These are phyloP conservation scores for Botia kubotai DNA, from an alignment of 2,797 vertebrate genomes.

Conservation along the genomic window DNA sequence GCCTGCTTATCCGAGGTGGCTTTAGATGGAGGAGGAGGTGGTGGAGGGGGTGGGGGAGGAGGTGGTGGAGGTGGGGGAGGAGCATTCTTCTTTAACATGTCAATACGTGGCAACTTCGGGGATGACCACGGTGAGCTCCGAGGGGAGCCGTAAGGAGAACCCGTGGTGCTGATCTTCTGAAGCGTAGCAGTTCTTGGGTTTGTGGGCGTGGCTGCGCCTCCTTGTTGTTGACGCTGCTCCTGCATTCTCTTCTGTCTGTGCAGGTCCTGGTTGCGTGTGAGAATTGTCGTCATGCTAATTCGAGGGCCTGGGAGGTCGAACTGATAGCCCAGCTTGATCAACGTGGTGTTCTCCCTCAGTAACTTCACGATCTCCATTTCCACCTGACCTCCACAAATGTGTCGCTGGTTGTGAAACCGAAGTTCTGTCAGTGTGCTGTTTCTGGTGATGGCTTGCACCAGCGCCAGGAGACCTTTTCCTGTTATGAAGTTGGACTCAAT, in stretches of 20 bases:
- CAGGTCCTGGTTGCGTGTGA: conserved; percentile 96
- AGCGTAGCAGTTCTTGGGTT: conserved; percentile 83
- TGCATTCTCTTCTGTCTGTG: conserved; percentile 92
- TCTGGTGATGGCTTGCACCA: conserved; percentile 88
- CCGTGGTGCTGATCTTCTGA: conserved; percentile 82
- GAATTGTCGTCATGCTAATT: conserved; percentile 95
- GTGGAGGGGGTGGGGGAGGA: conserved; percentile 73
- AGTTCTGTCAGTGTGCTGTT: conserved; percentile 89
- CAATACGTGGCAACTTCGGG: conserved; percentile 81
- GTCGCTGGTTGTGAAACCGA: conserved; percentile 96
- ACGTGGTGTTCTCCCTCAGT: conserved; percentile 88
- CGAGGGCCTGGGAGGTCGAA: conserved; percentile 95
- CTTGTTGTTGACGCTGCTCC: conserved; percentile 85
- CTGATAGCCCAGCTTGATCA: conserved; percentile 95
- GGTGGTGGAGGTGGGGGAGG: conserved; percentile 63
- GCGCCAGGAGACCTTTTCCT: conserved; percentile 90
- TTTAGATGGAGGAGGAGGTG: conserved; percentile 71
- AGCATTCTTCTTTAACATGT: conserved; percentile 65
- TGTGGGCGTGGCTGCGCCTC: conserved; percentile 66
- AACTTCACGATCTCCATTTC: conserved; percentile 98
- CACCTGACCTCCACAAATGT: conserved; percentile 83
- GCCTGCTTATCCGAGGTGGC: conserved; percentile 77
- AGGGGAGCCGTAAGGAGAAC: conserved; percentile 87
- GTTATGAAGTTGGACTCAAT: conserved; percentile 97
- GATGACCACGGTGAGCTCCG: conserved; percentile 91